Base-by-base conservation (phyloP, 2,888 invertebrate genomes). In the Drosophila koepferae region DNA sequence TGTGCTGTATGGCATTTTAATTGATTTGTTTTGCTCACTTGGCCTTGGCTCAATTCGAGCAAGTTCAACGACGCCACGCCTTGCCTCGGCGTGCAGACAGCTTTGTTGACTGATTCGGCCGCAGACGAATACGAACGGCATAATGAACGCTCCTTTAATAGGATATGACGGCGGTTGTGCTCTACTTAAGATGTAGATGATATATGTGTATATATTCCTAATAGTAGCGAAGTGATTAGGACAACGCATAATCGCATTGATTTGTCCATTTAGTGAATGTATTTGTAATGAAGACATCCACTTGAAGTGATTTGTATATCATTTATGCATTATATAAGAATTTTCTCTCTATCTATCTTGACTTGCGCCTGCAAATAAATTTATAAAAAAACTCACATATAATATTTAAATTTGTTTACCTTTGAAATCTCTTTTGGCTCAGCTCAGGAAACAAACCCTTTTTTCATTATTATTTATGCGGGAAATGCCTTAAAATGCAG, bases 11-110 rank as follows among this genome's bases (percentile, higher is more conserved):
- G 67, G 63, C 81, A 74, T 85, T 85, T 86, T 86, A 85, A 89
- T 86, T 87, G 87, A 89, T 87, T 86, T 86, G 87, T 89, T 89
- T 80, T 89, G 77, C 72, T 60, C 40, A 41, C 12, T 68, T 75
- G 68, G 85, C 77, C 78, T 86, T 71, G 74, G 68, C 63, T 66
- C 40, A 34, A 53, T 59, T 64, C 28, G 62, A 62, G 43, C 79
- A 76, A 80, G 69, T 71, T 72, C 87, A 86, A 72, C 69, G 66
- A 56, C 51, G 20, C 12, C 38, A 41, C n/a, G 4, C 38, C 36
- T 48, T 12, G 18, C 46, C 38, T 44, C n/a, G 14, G 23, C 44
- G 64, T 59, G 77, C 56, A 77, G 83, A 84, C 81, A 82, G 81
- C 81, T 82, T 82, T 75, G 66, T 71, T 71, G 72, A 72, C 64